Percentiles rank a stretch among this genome's conserved stretches.
phyloP scores from a whole-genome alignment of 2,888 invertebrate genomes.

The Smittia aterrima region DNA sequence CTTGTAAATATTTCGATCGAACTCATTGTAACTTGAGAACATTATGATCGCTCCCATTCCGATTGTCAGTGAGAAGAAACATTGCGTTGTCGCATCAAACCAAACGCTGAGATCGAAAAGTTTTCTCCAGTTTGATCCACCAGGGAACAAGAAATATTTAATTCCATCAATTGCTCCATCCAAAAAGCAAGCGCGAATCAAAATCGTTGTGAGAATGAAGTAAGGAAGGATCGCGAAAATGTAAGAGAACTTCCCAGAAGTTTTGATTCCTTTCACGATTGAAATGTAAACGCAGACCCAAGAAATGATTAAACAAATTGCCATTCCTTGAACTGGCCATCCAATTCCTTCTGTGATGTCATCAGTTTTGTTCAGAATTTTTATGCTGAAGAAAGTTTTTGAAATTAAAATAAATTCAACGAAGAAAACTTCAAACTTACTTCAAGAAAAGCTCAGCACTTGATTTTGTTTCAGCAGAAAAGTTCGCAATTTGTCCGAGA shows the following conservation, averaged over 20 bases:
- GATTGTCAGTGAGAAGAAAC: conserved; percentile 74
- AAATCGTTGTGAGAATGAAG: conserved; percentile 69
- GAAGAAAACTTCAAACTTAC: too few species aligned
- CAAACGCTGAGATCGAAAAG: conserved; percentile 59
- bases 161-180: conserved; percentile 74
- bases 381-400: conserved; percentile 36
- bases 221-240: conserved; percentile 88
- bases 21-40: conserved; percentile 75
- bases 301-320: conserved; percentile 63
- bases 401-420: too few species aligned
- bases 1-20: conserved; percentile 69
- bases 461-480: background rate
- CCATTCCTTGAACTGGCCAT: conserved; percentile 67
- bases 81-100: conserved; percentile 63
- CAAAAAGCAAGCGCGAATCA: conserved; percentile 65
- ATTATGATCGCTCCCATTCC: conserved; percentile 74
- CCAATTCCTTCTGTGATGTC: conserved; percentile 56
- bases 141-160: conserved; percentile 73
- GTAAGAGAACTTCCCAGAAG: conserved; percentile 80
- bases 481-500: too few species aligned
- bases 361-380: conserved; percentile 56
- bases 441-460: conserved; percentile 62
- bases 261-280: conserved; percentile 70
- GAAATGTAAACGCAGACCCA: conserved; percentile 70
- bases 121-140: conserved; percentile 75